Conservation (phyloP, 2,113 vertebrate genomes). For the Lasiurus cinereus region DNA sequence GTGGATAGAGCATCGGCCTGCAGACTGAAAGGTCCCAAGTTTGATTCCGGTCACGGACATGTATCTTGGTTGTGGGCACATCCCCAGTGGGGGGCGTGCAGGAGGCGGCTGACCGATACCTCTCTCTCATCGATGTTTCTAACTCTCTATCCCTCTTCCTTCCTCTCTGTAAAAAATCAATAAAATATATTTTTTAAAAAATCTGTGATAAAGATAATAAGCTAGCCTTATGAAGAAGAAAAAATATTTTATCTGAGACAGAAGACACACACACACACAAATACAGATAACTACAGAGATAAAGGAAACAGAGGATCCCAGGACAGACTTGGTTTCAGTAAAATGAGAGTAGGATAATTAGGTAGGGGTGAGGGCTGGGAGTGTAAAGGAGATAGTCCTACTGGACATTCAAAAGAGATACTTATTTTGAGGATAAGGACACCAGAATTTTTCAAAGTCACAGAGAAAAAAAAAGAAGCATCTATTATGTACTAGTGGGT, state of each 20-base stretch:
- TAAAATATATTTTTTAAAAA: neutral
- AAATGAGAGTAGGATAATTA: neutral
- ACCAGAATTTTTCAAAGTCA: neutral
- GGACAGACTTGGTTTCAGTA: neutral
- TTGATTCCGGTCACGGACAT: too few relatives aligned
- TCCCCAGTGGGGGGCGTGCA: too few relatives aligned
- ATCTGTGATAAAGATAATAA: neutral
- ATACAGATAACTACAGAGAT: neutral
- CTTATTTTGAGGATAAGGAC: neutral
- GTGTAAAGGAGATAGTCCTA: neutral
- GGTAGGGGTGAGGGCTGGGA: neutral
- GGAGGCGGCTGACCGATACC: too few relatives aligned
- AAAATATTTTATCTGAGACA: neutral
- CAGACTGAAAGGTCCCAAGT: too few relatives aligned
- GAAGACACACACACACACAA: neutral
- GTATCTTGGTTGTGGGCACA: too few relatives aligned
- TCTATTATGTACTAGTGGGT: neutral
- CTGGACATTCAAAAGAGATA: neutral
- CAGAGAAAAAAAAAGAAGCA: neutral
- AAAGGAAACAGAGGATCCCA: neutral
- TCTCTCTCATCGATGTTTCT: too few relatives aligned
- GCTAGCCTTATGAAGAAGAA: neutral
- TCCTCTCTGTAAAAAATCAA: too few relatives aligned
- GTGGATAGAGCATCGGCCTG: too few relatives aligned
- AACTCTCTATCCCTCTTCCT: too few relatives aligned